phyloP scores from a whole-genome alignment of 1,140 invertebrate genomes.

The Kradibia gibbosae region DNA sequence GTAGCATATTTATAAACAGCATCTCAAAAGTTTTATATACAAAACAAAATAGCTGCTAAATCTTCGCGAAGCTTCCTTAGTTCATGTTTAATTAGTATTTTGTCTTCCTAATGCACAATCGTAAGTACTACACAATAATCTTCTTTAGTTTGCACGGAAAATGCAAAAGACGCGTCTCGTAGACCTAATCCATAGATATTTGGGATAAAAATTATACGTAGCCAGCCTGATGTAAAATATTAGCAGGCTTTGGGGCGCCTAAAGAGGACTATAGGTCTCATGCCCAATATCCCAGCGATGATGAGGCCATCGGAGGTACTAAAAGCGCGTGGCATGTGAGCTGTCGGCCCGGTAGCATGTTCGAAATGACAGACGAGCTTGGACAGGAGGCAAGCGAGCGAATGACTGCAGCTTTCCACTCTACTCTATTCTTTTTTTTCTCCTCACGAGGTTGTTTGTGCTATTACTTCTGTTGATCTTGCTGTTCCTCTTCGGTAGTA shows the following conservation, averaged over 20 bases:
- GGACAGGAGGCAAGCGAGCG: constrained; percentile 66
- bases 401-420: constrained; percentile 25
- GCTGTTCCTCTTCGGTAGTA: neutral
- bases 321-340: constrained; percentile 61
- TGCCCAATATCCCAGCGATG: neutral
- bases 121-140: too few relatives aligned
- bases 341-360: constrained; percentile 60
- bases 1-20: neutral
- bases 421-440: neutral
- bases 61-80: too few relatives aligned
- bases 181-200: too few relatives aligned
- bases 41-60: too few relatives aligned
- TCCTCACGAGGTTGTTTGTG: too few relatives aligned
- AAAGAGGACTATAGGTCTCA: neutral
- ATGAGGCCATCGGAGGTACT: constrained; percentile 52
- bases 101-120: too few relatives aligned
- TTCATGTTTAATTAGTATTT: too few relatives aligned
- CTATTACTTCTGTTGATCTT: neutral
- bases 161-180: too few relatives aligned
- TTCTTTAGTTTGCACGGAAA: too few relatives aligned
- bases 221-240: too few relatives aligned
- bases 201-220: too few relatives aligned
- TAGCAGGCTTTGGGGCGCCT: neutral
- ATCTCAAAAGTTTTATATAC: too few relatives aligned
- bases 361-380: constrained; percentile 65